Conservation (phyloP, 1,140 invertebrate species). For the Druon quercuslanigerum region DNA sequence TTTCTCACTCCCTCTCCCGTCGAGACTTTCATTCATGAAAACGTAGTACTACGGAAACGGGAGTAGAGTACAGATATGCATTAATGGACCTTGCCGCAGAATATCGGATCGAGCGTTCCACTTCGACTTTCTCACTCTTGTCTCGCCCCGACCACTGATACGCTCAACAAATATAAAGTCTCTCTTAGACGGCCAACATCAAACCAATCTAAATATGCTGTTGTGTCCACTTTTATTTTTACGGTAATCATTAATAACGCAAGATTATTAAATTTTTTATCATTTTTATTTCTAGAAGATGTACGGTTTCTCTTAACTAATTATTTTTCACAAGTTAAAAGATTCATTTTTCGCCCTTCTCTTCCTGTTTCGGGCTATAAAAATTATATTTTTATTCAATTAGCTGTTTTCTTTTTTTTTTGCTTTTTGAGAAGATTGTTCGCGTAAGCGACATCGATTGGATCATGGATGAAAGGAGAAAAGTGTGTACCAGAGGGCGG, state of each 20-base stretch:
- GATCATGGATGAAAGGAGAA: neutral
- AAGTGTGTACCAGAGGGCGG: neutral
- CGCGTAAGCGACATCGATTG: neutral
- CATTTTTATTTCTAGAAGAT: no score
- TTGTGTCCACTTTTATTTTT: neutral
- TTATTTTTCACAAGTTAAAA: no score
- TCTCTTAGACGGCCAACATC: neutral
- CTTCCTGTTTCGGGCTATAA: no score
- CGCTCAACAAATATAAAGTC: constrained; percentile 10
- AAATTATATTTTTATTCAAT: no score
- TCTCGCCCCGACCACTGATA: constrained; percentile 12
- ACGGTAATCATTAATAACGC: no score
- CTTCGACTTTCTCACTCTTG: neutral
- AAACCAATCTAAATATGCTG: neutral
- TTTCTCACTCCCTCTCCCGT: constrained; percentile 7
- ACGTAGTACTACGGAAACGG: constrained; percentile 30
- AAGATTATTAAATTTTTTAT: no score
- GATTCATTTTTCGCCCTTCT: no score
- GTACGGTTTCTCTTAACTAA: no score
- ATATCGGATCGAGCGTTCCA: constrained; percentile 40
- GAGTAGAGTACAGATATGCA: constrained; percentile 30
- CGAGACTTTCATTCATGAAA: constrained; percentile 35
- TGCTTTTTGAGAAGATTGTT: neutral
- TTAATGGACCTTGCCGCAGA: constrained; percentile 33
- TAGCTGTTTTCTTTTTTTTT: no score